phyloP scores from a whole-genome alignment of 2,113 vertebrate genomes.

The Rhineura floridana region DNA sequence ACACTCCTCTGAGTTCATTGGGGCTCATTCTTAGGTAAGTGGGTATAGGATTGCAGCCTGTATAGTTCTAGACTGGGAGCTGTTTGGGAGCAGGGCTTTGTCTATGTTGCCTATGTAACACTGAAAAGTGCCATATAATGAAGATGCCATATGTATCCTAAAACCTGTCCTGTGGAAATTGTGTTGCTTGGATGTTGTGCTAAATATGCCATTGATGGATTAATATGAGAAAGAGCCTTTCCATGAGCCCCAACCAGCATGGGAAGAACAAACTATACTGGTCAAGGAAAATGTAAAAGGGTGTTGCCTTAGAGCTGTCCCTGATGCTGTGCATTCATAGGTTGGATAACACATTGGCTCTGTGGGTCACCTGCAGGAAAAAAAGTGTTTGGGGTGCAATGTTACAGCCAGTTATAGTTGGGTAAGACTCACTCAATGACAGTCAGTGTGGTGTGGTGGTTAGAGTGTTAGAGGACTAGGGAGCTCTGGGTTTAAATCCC shows the following conservation, averaged over 20 bases:
- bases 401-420: background rate
- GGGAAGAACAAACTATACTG: background rate
- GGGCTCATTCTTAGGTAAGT: too few relatives aligned
- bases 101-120: background rate
- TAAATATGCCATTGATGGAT: background rate
- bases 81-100: background rate
- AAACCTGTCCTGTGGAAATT: background rate
- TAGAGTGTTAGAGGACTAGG: too few relatives aligned
- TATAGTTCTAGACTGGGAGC: background rate
- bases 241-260: background rate
- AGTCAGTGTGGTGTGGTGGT: too few relatives aligned
- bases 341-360: background rate
- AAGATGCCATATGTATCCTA: background rate
- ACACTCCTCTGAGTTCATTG: too few relatives aligned
- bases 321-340: background rate
- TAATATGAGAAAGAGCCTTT: background rate
- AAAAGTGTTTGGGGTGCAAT: background rate
- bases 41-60: too few relatives aligned
- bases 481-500: too few relatives aligned
- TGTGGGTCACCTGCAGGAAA: background rate
- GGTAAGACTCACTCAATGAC: background rate
- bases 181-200: background rate
- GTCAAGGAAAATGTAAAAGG: background rate
- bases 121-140: background rate
- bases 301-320: background rate